Evolutionary conservation across 2,113 vertebrate genomes (phyloP), one percentile per base, ranked within the genome.

Genomic region (Apeltes quadracus): DNA sequence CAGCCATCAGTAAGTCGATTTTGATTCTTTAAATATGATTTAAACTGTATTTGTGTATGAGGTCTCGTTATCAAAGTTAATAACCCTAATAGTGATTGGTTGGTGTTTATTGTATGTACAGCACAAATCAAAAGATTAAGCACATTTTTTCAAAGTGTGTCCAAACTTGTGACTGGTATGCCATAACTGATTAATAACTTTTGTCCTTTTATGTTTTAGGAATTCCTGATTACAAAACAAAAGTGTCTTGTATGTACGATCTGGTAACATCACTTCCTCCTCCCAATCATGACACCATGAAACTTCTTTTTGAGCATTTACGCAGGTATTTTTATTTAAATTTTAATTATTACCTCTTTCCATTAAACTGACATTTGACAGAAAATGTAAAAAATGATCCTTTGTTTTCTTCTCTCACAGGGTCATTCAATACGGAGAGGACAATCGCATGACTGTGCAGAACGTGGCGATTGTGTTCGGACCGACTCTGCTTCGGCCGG

Each of bases 381-480:
- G 2, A 56, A 32, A n/a, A 7, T 55, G 5, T 34, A 13, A 4
- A n/a, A 43, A 25, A n/a, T 38, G 13, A 56, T 14, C 22, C 25
- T 7, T 20, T 4, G 34, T 51, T 29, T 44, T 2, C 72, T 27
- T 48, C 2, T 68, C 57, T 32, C 0, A 0, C 91, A 98, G 97
- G 82, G 95, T 98, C 48, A 94, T 98, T 3, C 87, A 94, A 12
- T 91, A 63, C 7, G 94, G 91, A 0, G 95, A 96, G 46, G 89
- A 95, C 81, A 99, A 98, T 87, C 95, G 97, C 46, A 99, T 99
- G 97, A 95, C 95, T 0, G 93, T 95, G 54, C 96, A 98, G 90
- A 97, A 97, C 20, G 58, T 98, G 14, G 96, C 97, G 3, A 99
- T 99, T 0, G 96, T 98, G 18, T 98, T 98, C 0, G 97, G 97